These are phyloP conservation scores for Pelobates fuscus DNA, from an alignment of 2,113 vertebrate genomes.

Conservation along the genomic window DNA sequence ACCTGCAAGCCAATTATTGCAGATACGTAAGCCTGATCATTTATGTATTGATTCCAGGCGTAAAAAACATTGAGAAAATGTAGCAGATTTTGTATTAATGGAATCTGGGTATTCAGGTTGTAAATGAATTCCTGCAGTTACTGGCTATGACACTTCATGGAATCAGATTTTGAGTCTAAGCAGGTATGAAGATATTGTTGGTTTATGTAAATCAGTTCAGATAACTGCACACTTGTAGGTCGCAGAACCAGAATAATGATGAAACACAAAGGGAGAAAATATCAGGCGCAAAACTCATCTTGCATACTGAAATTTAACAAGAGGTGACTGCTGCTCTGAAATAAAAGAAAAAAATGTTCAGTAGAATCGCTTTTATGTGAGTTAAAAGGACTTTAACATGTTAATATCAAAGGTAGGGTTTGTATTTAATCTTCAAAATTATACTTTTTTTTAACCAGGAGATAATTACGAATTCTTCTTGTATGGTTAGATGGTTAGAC, in stretches of 20 bases:
- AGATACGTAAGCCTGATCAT: no score
- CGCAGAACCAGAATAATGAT: background rate
- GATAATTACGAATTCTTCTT: slow-evolving; percentile 2
- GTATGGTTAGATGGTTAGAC: slow-evolving; percentile 1
- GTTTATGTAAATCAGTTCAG: background rate
- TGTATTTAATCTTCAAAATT: background rate
- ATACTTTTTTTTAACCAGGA: background rate
- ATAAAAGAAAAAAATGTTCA: slow-evolving; percentile 5
- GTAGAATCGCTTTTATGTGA: background rate
- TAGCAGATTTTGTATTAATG: no score
- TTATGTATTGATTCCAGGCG: no score
- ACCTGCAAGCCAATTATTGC: no score
- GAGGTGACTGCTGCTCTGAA: no score
- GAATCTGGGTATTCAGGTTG: no score
- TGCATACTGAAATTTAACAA: background rate
- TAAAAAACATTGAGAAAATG: no score
- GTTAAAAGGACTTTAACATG: slow-evolving; percentile 1
- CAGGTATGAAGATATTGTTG: background rate
- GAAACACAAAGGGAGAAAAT: slow-evolving; percentile 13
- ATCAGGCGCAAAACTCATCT: background rate
- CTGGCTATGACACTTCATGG: background rate
- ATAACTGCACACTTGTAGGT: slow-evolving; percentile 7
- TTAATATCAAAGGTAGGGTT: background rate
- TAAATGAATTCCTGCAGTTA: background rate
- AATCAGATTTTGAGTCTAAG: background rate